A percentile compares a stretch with the other conserved stretches of the same genome.
Conservation (phyloP, 1,140 invertebrate genomes). For the Schlechtendalia chinensis region DNA sequence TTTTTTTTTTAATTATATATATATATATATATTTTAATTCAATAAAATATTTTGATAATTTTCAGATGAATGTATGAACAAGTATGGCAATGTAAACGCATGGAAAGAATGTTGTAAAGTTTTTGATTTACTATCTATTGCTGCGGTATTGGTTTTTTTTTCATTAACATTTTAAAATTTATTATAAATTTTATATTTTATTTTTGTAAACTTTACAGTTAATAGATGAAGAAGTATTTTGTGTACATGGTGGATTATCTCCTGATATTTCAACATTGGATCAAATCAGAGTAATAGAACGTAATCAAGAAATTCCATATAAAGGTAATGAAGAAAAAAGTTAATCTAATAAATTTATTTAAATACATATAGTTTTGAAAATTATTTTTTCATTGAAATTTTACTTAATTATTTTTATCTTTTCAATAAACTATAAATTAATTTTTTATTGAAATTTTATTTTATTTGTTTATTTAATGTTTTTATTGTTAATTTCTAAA, state of each 20-base stretch:
- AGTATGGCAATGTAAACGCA: constrained; percentile 98
- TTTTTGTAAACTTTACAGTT: constrained; percentile 66
- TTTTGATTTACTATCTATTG: constrained; percentile 95
- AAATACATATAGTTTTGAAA: background rate
- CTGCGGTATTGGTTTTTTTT: constrained; percentile 76
- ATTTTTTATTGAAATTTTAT: background rate
- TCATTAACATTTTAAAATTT: background rate
- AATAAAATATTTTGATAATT: constrained; percentile 50
- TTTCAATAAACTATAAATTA: background rate
- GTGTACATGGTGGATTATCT: constrained; percentile 95
- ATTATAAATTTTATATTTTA: background rate
- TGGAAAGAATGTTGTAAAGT: constrained; percentile 98
- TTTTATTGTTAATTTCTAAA: background rate
- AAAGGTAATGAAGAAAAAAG: constrained; percentile 66
- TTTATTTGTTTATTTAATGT: background rate
- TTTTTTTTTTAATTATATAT: constrained; percentile 48
- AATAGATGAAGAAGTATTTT: constrained; percentile 93
- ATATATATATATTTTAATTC: background rate
- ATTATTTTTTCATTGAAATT: background rate
- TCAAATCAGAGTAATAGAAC: constrained; percentile 90
- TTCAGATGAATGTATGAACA: constrained; percentile 94
- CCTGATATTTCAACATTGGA: constrained; percentile 88
- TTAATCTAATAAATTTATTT: background rate
- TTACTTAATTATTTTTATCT: background rate
- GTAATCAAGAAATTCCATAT: constrained; percentile 97